Base-by-base conservation (phyloP, 2,888 invertebrate species). In the Cremastobaeus sp. region DNA sequence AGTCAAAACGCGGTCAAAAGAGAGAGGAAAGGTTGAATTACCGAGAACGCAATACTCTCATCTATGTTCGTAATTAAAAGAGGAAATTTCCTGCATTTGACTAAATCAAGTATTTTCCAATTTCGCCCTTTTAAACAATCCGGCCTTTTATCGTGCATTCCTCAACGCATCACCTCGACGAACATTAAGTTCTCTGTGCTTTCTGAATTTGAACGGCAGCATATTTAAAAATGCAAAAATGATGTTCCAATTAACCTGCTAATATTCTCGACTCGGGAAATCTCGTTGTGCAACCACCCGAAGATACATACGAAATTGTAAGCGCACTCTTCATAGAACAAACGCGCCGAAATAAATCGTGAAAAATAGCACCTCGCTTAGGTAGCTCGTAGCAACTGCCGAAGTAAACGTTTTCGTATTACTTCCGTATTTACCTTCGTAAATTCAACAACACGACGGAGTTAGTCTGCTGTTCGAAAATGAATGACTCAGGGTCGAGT, bases 381-480 rank as follows among this genome's bases (percentile, higher is more conserved):
- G 52, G 62, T 50, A n/a, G 35, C 54, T 39, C 35, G 35, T 47
- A 57, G 64, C 45, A 25, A 30, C 52, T 50, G 43, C 48, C 74
- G 60, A 60, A 55, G 65, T 64, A 70, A 74, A 70, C 50, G 64
- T 37, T 60, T 69, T 55, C 55, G 69, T 60, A 74, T 70, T 70
- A 70, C 74, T 65, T 70, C 59, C 66, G 74, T 74, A 52, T 74
- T 74, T 69, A 69, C 69, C 64, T 69, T 65, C 57, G 59, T 70
- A 66, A 74, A 70, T 70, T 48, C 59, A 59, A 66, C 70, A 66
- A 66, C 70, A 66, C 43, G 25, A 20, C 5, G 18, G 20, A 30
- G 21, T 32, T 62, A n/a, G 52, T 55, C 18, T 9, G 28, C 11
- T 32, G 12, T 73, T 73, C 28, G 47, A 20, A 60, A 73, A 55